A percentile compares a stretch with the other conserved stretches of the same genome.
phyloP scores from a whole-genome alignment of 1,140 invertebrate genomes.

The Cydia strobilella region DNA sequence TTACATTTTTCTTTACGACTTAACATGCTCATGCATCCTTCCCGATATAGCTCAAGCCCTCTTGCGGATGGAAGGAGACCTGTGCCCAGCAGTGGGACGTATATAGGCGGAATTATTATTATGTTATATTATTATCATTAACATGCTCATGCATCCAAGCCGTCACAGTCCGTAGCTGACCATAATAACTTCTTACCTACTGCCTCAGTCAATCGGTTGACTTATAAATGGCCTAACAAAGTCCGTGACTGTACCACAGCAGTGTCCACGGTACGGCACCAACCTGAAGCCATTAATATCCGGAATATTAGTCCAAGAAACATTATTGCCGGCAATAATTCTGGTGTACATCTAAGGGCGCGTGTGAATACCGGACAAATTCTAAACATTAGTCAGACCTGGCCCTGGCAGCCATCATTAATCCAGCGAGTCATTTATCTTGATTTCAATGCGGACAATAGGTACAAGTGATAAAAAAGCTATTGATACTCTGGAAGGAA shows the following conservation, averaged over 20 bases:
- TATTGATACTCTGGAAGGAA: conserved; percentile 21
- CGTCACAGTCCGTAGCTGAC: no score
- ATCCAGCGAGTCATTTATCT: conserved; percentile 48
- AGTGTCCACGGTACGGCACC: neutral
- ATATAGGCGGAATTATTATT: no score
- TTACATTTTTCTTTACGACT: no score
- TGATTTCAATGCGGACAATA: conserved; percentile 34
- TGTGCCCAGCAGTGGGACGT: no score
- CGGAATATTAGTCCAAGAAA: conserved; percentile 26
- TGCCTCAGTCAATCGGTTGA: no score
- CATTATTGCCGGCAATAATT: conserved; percentile 29
- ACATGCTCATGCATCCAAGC: no score
- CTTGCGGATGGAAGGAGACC: no score
- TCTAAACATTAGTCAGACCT: conserved; percentile 48
- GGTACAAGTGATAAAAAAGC: conserved; percentile 29
- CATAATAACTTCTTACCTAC: no score
- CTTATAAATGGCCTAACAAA: no score
- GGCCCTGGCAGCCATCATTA: conserved; percentile 46
- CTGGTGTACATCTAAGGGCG: conserved; percentile 25
- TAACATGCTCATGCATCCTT: no score
- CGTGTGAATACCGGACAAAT: conserved; percentile 38
- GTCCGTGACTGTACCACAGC: neutral
- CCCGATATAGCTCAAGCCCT: no score
- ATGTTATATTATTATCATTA: no score
- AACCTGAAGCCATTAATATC: conserved; percentile 16